Evolutionary conservation across 2,797 vertebrate genomes (phyloP).

Genomic region (Rhynchotus rufescens): DNA sequence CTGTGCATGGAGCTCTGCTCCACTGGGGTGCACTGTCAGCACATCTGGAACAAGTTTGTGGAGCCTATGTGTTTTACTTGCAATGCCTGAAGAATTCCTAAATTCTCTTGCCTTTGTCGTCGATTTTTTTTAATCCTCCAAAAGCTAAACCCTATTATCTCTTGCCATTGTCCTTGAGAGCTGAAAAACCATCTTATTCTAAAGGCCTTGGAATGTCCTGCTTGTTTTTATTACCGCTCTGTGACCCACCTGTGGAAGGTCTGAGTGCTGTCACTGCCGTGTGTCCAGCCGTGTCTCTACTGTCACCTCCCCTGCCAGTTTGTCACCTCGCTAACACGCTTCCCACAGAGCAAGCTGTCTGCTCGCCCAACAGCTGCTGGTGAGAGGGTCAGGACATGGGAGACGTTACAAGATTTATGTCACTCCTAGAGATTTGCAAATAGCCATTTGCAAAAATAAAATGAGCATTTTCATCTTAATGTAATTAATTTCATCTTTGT

Average conservation of each 20-base stretch:
- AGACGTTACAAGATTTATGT: not conserved
- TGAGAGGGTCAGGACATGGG: not conserved
- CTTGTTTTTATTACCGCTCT: not conserved
- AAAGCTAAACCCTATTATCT: not conserved
- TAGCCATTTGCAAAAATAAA: conserved; percentile 8
- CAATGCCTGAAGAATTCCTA: not conserved
- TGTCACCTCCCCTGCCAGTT: not conserved
- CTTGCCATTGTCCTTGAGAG: not conserved
- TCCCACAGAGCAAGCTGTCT: not conserved
- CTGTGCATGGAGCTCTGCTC: not conserved
- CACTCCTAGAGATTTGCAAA: conserved; percentile 17
- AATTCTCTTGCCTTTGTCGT: not conserved
- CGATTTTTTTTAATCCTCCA: not conserved
- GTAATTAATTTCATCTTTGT: not conserved
- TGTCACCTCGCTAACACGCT: not conserved
- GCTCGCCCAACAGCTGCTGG: not conserved
- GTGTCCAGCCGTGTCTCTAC: accelerated
- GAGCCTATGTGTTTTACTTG: not conserved
- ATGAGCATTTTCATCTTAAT: not conserved
- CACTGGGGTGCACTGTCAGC: not conserved
- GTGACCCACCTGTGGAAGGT: not conserved
- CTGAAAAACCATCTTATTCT: not conserved
- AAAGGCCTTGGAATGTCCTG: not conserved
- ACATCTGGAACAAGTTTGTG: not conserved
- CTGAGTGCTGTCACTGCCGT: not conserved